Evolutionary conservation across 2,888 invertebrate species (phyloP).

Genomic region (Drosophila antonietae): DNA sequence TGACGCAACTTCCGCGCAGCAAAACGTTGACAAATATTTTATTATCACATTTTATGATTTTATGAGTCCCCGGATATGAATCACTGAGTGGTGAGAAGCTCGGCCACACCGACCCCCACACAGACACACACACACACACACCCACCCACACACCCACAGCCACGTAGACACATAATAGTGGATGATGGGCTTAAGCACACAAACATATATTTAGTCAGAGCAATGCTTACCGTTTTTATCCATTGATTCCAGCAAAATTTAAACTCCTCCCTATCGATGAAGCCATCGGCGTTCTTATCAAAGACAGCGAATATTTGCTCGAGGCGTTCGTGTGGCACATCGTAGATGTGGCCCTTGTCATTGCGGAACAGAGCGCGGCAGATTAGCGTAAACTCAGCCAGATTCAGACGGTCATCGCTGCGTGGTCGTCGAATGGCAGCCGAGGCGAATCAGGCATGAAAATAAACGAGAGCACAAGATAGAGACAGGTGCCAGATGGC

Average conservation of each 20-base stretch:
- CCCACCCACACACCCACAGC: neutral
- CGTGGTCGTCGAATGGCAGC: neutral
- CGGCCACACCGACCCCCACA: constrained; percentile 27
- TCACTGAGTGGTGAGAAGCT: constrained; percentile 70
- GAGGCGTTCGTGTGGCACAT: constrained; percentile 89
- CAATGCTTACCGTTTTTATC: constrained; percentile 90
- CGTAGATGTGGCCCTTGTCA: constrained; percentile 93
- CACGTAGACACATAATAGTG: constrained; percentile 21
- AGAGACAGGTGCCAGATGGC: neutral
- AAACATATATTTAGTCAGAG: neutral
- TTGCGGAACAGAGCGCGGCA: constrained; percentile 94
- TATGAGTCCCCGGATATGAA: constrained; percentile 81
- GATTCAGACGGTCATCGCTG: constrained; percentile 91
- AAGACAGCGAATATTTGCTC: constrained; percentile 92
- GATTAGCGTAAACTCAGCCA: constrained; percentile 91
- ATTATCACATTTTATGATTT: constrained; percentile 80
- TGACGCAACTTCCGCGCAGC: constrained; percentile 50
- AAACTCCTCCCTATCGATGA: constrained; percentile 93
- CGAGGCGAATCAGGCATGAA: constrained; percentile 59
- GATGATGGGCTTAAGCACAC: constrained; percentile 49
- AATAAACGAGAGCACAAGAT: constrained; percentile 37
- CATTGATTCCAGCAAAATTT: constrained; percentile 95
- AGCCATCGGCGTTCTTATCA: constrained; percentile 91
- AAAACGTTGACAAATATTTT: constrained; percentile 81
- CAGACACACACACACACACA: neutral